phyloP scores from a whole-genome alignment of 2,888 invertebrate genomes.

The Drosophila koepferae region DNA sequence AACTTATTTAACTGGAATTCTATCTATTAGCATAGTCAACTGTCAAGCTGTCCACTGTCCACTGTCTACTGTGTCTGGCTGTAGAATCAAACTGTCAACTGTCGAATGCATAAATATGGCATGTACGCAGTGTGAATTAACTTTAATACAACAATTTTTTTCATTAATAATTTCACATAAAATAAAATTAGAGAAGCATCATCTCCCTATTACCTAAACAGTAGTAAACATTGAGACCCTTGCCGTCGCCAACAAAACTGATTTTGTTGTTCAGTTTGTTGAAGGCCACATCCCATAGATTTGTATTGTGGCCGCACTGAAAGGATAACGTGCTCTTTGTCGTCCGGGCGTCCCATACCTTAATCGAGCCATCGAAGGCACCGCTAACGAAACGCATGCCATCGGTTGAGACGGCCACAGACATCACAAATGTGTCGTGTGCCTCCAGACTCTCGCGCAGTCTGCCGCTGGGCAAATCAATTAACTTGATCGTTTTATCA shows the following conservation, averaged over 20 bases:
- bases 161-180: conserved; percentile 19
- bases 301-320: conserved; percentile 13
- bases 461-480: conserved; percentile 36
- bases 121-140: too few species aligned
- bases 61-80: too few species aligned
- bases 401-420: conserved; percentile 32
- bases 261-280: conserved; percentile 38
- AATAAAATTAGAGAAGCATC: conserved; percentile 24
- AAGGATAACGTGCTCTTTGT: conserved; percentile 27
- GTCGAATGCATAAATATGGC: background rate
- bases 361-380: conserved; percentile 35
- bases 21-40: background rate
- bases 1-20: background rate
- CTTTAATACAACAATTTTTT: conserved; percentile 7
- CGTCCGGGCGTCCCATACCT: conserved; percentile 46
- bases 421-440: conserved; percentile 34
- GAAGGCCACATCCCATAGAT: conserved; percentile 50
- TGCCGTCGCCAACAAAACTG: conserved; percentile 44
- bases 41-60: background rate
- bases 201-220: conserved; percentile 39
- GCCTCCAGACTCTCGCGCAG: conserved; percentile 7
- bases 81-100: background rate
- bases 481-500: conserved; percentile 45
- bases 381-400: conserved; percentile 38
- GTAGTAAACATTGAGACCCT: conserved; percentile 39